Base-by-base conservation (phyloP, 1,140 invertebrate genomes). In the Cotesia chilonis region DNA sequence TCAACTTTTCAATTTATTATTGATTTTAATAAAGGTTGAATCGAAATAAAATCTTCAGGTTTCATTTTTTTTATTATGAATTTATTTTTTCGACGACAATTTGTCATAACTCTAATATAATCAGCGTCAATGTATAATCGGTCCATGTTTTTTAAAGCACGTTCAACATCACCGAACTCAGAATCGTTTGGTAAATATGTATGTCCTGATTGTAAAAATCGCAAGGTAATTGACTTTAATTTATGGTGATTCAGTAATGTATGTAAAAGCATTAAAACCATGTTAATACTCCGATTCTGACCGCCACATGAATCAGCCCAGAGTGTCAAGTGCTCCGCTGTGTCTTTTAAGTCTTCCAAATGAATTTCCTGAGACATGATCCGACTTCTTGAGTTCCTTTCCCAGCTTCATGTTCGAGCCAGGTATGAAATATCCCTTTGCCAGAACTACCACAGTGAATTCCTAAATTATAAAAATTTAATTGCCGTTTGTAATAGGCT, bases 271-370 rank as follows among this genome's bases (percentile, higher is more conserved):
- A 55, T 55, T 5, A 60, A 17, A 6, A 73, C 73, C 36, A 85
- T 65, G 77, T 84, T 85, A 36, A 84, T 83, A 68, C 81, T 85
- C 4, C 80, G 74, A 59, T 84, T 85, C 75, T 84, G 82, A 4
- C 80, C 82, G 6, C 81, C 84, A 66, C 81, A 84, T 12, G 74
- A 82, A 75, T 85, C 80, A 61, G 72, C 77, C 83, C 82, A 86
- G n/a, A 86, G 72, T 63, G 80, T 77, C 64, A 85, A 72, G 38
- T 81, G 12, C 66, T 79, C 76, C 37, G 82, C 73, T 51, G 41
- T 65, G n/a, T 20, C 7, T 68, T 61, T 36, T 6, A 81, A 41
- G 54, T 78, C 73, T 66, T 77, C 64, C 71, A 55, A 70, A 28
- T 77, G 65, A 83, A 73, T 72, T 82, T 84, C 17, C 70, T 61